phyloP scores from a whole-genome alignment of 2,888 invertebrate species.

The Nomada ferruginata region DNA sequence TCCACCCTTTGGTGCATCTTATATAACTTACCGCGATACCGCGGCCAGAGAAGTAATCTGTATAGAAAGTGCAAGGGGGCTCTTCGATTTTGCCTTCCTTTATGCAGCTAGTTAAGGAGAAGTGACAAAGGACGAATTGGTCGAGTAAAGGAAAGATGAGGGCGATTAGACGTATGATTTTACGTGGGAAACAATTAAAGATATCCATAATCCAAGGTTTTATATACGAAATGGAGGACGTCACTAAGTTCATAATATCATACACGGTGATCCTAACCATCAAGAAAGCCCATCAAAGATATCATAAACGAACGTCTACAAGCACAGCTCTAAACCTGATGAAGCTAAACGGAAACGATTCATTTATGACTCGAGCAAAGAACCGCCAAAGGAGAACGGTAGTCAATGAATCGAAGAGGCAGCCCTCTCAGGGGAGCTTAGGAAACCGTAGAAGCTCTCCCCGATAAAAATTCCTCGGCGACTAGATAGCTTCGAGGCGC shows the following conservation, averaged over 20 bases:
- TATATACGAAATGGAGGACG: neutral
- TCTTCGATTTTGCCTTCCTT: no score
- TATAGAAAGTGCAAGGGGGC: no score
- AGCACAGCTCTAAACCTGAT: no score
- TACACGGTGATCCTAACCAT: neutral
- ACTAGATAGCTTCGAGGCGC: neutral
- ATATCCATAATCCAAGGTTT: neutral
- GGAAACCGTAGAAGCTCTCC: conserved; percentile 47
- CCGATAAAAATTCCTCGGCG: conserved; percentile 14
- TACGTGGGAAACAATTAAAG: neutral
- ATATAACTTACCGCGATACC: no score
- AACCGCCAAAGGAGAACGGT: neutral
- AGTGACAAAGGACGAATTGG: no score
- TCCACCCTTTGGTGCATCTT: neutral
- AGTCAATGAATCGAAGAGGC: neutral
- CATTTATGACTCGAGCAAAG: neutral
- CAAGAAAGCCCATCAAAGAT: neutral
- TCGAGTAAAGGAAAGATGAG: no score
- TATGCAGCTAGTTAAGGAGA: no score
- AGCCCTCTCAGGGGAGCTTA: conserved; percentile 36
- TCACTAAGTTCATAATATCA: no score
- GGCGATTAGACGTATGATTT: neutral
- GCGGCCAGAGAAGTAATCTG: no score
- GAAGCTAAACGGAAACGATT: neutral
- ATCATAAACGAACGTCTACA: no score